Base-by-base conservation (phyloP, 1,140 invertebrate species). In the Macrobrachium rosenbergii region DNA sequence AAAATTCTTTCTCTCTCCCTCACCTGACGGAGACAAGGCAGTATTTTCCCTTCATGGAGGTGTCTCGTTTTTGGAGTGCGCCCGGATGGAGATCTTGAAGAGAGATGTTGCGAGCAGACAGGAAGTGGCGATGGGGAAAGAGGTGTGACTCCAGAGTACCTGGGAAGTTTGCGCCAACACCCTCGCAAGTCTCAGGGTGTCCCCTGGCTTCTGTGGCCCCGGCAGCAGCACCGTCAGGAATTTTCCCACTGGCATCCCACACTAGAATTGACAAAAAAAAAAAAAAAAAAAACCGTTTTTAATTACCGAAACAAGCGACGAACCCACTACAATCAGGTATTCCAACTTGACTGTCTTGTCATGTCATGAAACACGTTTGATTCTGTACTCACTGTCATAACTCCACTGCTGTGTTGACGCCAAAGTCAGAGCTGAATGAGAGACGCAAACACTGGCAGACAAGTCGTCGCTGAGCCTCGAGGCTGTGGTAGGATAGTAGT, bases 231-330 rank as follows among this genome's bases (percentile, higher is more conserved):
- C 83, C 83, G 62, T 84, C 83, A 28, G 62, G 16, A 19, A 84
- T 37, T 43, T 84, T 84, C 0, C 83, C 83, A 28, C 83, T 84
- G 5, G 83, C 73, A 21, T 84, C 83, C 83, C 83, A 84, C 83
- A 84, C 83, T 84, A 17, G 19, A 59, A 58, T 19, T n/a, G n/a
- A n/a, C n/a, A 60, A 64, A 37, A 81, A 37, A 16, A 63, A 43
- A 8, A 16, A 60, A 64, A 37, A 81, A 37, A 16, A 63, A 43
- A 8, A 16, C 2, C n/a, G 17, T 58, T n/a, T 58, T 69, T n/a
- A 10, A 69, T n/a, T 12, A 69, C n/a, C 64, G 16, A 16, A 16
- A 8, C 28, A 17, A 21, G 28, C 28, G 43, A 77, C 19, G 75
- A 52, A 59, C 16, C 7, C 28, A 21, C 8, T 69, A 10, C 28